Evolutionary conservation across 2,113 vertebrate species (phyloP).

Genomic region (Boulengeromyrus knoepffleri): DNA sequence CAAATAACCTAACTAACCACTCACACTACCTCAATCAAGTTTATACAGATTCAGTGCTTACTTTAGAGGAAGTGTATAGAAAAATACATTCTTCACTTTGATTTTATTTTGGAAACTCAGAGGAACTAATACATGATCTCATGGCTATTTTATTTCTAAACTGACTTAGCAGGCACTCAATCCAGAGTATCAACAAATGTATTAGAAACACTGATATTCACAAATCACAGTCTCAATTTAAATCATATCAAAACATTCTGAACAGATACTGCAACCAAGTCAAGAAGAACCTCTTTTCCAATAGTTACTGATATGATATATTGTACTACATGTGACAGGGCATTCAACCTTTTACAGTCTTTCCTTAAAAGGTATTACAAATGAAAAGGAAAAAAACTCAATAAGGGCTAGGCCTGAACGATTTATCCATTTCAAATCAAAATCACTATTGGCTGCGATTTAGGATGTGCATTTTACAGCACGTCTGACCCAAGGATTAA

Average conservation of each 20-base stretch:
- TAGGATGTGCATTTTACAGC: not conserved
- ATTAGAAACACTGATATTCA: not conserved
- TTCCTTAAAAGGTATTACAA: not conserved
- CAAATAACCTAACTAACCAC: not conserved
- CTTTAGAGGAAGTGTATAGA: not conserved
- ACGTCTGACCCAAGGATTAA: not conserved
- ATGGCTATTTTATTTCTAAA: not conserved
- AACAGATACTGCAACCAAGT: not conserved
- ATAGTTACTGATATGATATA: not conserved
- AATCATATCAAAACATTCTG: not conserved
- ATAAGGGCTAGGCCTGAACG: not conserved
- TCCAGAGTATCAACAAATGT: not conserved
- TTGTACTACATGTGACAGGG: not conserved
- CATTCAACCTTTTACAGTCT: not conserved
- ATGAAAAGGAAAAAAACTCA: not conserved
- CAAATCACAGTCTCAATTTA: not conserved
- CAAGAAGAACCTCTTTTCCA: not conserved
- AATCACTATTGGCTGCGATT: not conserved
- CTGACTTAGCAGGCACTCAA: not conserved
- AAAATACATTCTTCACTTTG: not conserved
- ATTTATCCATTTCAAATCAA: not conserved
- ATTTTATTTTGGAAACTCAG: no score
- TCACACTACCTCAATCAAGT: not conserved
- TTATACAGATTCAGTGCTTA: not conserved
- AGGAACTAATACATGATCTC: not conserved